Evolutionary conservation across 2,888 invertebrate species (phyloP), one percentile per base, ranked within the genome.

Genomic region (Trissolcus brochymenae): DNA sequence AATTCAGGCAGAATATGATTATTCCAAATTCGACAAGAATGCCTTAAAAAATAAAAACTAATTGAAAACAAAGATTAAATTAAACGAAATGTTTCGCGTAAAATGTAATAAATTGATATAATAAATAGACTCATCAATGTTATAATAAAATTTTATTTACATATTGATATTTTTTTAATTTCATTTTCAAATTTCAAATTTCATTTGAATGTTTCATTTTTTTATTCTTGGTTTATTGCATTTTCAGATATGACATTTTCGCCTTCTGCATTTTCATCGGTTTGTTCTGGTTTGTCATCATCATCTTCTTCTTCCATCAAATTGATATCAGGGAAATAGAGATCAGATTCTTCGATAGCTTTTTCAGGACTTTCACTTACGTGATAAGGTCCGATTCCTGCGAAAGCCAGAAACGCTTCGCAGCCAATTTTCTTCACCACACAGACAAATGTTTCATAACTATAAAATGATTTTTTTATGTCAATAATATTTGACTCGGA

Each of bases 361-460:
- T 82, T 85, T 56, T 88, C 89, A 0, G 85, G 84, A 81, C 81
- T 88, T 78, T 89, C 89, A 66, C 89, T 89, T 0, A 89, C 87
- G 60, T 89, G 86, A 76, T 87, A 89, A 13, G 89, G 89, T 7
- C 88, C 88, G 35, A 89, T 89, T 1, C 89, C 89, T 29, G 89
- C 89, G 49, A 89, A 89, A 4, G 87, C 85, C 53, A 89, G 67
- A 79, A 89, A 89, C 7, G 87, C 85, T 66, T 88, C 88, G 2
- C 85, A 84, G 40, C 85, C 85, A 35, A 85, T 77, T 82, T 87
- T 89, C 55, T 86, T 87, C 0, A 88, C 85, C 16, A 86, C 84
- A 25, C 86, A 85, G 16, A 89, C 85, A 62, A 88, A 88, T 19
- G 82, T 83, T 76, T 88, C 88, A 49, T 86, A 88, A 62, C 88